Conservation (phyloP, 2,113 vertebrate genomes). For the Raja brachyura region DNA sequence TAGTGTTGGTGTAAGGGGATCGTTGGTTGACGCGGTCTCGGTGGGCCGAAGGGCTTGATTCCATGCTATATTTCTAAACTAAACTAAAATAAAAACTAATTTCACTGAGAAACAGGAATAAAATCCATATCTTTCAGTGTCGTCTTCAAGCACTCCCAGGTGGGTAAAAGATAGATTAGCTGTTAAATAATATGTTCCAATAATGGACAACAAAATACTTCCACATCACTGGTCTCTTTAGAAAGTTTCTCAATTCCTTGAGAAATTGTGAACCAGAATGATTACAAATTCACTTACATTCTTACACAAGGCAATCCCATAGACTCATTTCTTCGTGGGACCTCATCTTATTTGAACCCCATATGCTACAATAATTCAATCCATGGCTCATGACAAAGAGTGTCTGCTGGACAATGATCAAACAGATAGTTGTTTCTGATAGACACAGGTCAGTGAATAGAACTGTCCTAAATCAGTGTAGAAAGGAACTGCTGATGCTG, state of each 20-base stretch:
- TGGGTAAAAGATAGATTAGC: background rate
- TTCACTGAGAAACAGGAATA: background rate
- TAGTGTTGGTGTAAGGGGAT: too few species aligned
- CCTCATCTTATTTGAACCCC: background rate
- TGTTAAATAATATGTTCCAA: background rate
- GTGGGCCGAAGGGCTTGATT: too few species aligned
- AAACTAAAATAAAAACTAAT: too few species aligned
- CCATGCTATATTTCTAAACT: too few species aligned
- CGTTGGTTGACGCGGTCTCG: too few species aligned
- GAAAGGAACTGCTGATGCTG: too few species aligned
- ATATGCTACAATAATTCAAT: background rate
- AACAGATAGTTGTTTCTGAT: background rate
- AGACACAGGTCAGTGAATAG: background rate
- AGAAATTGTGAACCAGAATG: background rate
- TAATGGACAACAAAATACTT: background rate
- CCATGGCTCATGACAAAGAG: background rate
- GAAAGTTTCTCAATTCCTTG: background rate
- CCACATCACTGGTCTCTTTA: background rate
- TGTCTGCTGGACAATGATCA: background rate
- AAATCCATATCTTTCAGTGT: background rate
- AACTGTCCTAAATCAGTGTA: background rate
- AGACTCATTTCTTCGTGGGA: background rate
- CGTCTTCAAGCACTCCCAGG: background rate
- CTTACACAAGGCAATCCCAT: conserved; percentile 26
- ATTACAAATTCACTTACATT: background rate